A percentile compares a stretch with the other conserved stretches of the same genome.
Evolutionary conservation across 2,888 invertebrate genomes (phyloP).

Genomic region (Cantharis nigra): DNA sequence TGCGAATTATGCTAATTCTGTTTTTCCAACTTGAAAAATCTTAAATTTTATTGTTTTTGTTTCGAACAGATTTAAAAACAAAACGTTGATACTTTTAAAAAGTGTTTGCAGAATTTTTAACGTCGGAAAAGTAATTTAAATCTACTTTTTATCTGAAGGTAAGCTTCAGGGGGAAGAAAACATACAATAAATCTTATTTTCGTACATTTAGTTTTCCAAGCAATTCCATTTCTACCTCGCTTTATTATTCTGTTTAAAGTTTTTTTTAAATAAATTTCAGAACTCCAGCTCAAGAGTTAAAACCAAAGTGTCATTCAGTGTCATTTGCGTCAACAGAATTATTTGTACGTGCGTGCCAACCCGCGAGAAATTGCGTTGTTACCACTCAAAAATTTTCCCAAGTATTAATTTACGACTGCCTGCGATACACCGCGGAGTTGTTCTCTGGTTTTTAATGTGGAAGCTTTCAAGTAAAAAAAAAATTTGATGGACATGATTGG

Average conservation of each 20-base stretch:
- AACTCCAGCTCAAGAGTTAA: neutral
- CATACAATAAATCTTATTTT: neutral
- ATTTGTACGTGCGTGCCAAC: neutral
- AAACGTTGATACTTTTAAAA: neutral
- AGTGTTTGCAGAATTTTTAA: neutral
- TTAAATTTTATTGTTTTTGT: neutral
- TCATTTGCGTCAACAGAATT: neutral
- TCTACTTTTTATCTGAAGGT: neutral
- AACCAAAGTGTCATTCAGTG: neutral
- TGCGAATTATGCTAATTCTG: neutral
- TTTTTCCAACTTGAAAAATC: neutral
- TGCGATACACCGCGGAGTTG: neutral
- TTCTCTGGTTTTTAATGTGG: neutral
- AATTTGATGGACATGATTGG: neutral
- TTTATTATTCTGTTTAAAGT: neutral
- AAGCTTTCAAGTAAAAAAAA: neutral
- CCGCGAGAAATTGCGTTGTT: neutral
- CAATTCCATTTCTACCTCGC: neutral
- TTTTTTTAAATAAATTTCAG: neutral
- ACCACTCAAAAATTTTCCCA: neutral
- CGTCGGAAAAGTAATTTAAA: neutral
- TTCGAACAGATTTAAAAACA: neutral
- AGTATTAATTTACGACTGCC: neutral
- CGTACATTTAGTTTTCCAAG: neutral
- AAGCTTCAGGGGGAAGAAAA: neutral